Percentiles rank a stretch among this genome's conserved stretches.
Conservation (phyloP, 2,113 vertebrate species). For the Dicentrarchus labrax region DNA sequence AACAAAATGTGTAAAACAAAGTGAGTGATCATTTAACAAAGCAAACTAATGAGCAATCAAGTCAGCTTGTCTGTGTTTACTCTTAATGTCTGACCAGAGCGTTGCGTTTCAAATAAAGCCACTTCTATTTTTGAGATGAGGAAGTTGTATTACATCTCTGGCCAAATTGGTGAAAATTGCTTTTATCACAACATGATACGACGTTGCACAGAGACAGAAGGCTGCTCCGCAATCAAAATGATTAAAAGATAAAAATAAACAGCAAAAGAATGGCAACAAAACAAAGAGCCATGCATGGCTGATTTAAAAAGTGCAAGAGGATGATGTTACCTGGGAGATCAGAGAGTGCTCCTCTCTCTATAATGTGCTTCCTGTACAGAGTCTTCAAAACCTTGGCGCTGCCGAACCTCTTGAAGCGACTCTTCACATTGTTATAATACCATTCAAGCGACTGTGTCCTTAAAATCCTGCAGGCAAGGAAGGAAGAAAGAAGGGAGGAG, state of each 20-base stretch:
- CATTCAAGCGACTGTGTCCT: constrained; percentile 95
- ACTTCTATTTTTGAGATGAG: neutral
- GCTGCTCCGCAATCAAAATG: constrained; percentile 22
- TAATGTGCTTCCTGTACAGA: constrained; percentile 92
- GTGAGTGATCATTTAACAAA: constrained; percentile 53
- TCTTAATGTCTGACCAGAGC: constrained; percentile 12
- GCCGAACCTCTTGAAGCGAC: constrained; percentile 96
- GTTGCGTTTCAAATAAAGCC: neutral
- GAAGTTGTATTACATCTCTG: constrained; percentile 4
- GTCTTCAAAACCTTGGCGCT: constrained; percentile 98
- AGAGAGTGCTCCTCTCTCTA: constrained; percentile 88
- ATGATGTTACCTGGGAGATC: constrained; percentile 87
- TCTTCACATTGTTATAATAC: constrained; percentile 98
- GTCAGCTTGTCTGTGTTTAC: constrained; percentile 9
- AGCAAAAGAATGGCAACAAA: neutral
- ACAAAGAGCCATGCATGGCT: neutral
- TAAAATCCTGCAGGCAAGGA: constrained; percentile 85
- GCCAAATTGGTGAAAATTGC: constrained; percentile 1
- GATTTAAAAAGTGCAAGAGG: neutral
- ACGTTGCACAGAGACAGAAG: neutral
- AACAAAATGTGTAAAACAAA: constrained; percentile 40
- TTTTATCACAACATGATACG: constrained; percentile 19
- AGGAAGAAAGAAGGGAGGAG: neutral
- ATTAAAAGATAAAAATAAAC: constrained; percentile 11
- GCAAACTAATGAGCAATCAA: constrained; percentile 57